Conservation (phyloP, 2,113 vertebrate genomes). For the Myxocyprinus asiaticus region DNA sequence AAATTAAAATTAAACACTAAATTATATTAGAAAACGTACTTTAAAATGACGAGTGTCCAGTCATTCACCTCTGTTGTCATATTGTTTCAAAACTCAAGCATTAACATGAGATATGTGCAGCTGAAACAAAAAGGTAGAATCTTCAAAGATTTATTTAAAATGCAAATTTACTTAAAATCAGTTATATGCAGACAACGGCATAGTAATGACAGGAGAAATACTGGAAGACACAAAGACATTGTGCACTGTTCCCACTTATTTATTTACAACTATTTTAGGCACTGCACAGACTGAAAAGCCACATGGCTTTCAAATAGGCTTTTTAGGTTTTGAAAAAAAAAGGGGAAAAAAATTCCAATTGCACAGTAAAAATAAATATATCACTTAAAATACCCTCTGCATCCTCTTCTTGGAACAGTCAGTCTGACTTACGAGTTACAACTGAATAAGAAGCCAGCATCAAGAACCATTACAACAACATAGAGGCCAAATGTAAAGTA, state of each 20-base stretch:
- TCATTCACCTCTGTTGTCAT: constrained; percentile 22
- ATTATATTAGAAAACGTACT: background rate
- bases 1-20: background rate
- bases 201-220: background rate
- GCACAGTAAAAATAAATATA: too few species aligned
- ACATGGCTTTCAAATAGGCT: too few species aligned
- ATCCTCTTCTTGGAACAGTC: too few species aligned
- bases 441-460: background rate
- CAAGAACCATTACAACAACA: constrained; percentile 2
- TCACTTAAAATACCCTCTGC: too few species aligned
- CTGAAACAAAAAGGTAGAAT: constrained; percentile 36
- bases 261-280: too few species aligned
- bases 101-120: constrained; percentile 19
- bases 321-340: too few species aligned
- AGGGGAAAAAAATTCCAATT: too few species aligned
- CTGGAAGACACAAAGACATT: background rate
- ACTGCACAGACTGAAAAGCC: too few species aligned
- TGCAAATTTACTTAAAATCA: background rate
- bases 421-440: too few species aligned
- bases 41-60: background rate
- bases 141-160: background rate
- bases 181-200: background rate
- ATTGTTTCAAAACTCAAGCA: constrained; percentile 12
- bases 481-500: constrained; percentile 4
- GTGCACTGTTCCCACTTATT: too few species aligned